phyloP scores from a whole-genome alignment of 2,113 vertebrate genomes.

The Zingel zingel region DNA sequence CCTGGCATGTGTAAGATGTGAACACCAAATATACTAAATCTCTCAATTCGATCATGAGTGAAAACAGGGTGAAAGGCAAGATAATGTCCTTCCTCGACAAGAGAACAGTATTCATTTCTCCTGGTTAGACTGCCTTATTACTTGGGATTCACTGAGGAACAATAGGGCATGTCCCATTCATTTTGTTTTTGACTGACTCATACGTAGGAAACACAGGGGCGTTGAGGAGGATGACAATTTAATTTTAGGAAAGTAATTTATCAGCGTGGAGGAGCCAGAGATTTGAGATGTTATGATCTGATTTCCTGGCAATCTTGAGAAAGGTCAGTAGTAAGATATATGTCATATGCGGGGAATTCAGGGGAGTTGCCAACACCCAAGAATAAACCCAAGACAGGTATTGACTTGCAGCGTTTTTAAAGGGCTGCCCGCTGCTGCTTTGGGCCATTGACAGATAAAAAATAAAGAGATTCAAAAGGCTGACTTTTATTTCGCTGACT shows the following conservation, averaged over 20 bases:
- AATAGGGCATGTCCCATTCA: conserved; percentile 37
- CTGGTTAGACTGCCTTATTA: conserved; percentile 36
- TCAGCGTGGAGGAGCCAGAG: conserved; percentile 49
- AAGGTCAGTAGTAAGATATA: conserved; percentile 81
- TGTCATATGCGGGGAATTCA: conserved; percentile 65
- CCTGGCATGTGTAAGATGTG: conserved; percentile 24
- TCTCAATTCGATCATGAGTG: neutral
- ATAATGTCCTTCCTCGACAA: neutral
- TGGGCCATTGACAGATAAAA: conserved; percentile 50
- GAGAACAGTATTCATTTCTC: conserved; percentile 28
- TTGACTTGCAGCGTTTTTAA: conserved; percentile 38
- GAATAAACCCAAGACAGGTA: conserved; percentile 72
- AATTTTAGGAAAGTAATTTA: conserved; percentile 71
- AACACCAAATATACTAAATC: conserved; percentile 7
- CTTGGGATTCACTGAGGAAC: conserved; percentile 12
- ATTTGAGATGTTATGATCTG: conserved; percentile 76
- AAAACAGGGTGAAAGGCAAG: conserved; percentile 33
- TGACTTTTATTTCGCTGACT: conserved; percentile 47
- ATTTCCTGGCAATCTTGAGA: conserved; percentile 63
- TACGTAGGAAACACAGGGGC: conserved; percentile 33
- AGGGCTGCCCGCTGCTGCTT: conserved; percentile 21
- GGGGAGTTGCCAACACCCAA: conserved; percentile 53
- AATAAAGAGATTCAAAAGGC: conserved; percentile 52
- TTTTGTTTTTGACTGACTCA: conserved; percentile 28
- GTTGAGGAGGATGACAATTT: conserved; percentile 62